phyloP scores from a whole-genome alignment of 2,113 vertebrate species.

The Aphelocoma coerulescens region DNA sequence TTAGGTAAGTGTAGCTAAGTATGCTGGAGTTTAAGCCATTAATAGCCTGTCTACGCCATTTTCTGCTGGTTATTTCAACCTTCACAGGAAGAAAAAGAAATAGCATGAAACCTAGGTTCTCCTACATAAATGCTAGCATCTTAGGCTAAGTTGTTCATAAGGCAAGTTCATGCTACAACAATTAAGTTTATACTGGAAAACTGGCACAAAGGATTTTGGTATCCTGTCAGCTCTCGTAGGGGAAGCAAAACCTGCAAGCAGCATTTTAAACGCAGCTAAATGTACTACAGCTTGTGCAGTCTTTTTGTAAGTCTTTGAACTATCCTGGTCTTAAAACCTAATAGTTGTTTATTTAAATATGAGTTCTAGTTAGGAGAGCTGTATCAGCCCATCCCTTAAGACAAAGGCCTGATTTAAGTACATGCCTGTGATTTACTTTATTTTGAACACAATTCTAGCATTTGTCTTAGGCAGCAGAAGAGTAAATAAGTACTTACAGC shows the following conservation, averaged over 20 bases:
- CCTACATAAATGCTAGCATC: neutral
- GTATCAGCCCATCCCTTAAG: neutral
- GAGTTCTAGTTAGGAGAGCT: neutral
- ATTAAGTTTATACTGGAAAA: neutral
- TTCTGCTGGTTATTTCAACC: neutral
- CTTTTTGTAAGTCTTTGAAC: neutral
- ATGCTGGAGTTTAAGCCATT: neutral
- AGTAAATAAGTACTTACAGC: neutral
- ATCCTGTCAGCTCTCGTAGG: accelerated
- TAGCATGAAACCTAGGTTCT: neutral
- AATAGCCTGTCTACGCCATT: neutral
- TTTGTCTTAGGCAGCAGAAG: neutral
- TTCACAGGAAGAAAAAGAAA: neutral
- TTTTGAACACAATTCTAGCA: neutral
- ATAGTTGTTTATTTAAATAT: neutral
- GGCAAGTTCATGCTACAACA: neutral
- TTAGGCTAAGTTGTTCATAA: neutral
- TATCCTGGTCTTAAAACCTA: neutral
- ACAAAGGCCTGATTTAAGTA: neutral
- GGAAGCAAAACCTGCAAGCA: neutral
- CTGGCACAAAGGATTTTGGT: neutral
- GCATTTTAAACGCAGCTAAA: neutral
- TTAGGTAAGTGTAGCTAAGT: neutral
- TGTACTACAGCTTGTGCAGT: neutral
- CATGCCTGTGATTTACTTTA: neutral